These are phyloP conservation scores for Choreutis nemorana DNA, from an alignment of 2,888 invertebrate species.

Conservation along the genomic window DNA sequence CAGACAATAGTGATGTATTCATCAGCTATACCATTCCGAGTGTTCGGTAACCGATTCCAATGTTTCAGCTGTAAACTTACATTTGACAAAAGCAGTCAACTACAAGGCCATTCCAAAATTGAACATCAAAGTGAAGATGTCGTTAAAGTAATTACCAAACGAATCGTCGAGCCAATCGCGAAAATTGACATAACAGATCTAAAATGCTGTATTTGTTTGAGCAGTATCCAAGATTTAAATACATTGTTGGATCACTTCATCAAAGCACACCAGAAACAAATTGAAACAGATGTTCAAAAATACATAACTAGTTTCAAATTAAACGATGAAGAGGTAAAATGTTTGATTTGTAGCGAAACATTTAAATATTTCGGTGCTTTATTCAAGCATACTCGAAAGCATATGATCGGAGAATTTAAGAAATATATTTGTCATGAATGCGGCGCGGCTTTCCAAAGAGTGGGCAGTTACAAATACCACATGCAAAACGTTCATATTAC, in stretches of 20 bases:
- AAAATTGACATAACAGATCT: neutral
- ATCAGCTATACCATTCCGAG: constrained; percentile 11
- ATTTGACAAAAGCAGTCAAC: no score
- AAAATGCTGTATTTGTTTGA: neutral
- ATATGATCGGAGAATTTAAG: neutral
- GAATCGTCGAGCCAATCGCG: neutral
- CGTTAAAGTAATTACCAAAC: neutral
- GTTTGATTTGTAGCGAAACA: constrained; percentile 5
- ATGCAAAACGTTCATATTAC: constrained; percentile 1
- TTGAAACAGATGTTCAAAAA: neutral
- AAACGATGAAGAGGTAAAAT: constrained; percentile 11
- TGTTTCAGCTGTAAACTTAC: constrained; percentile 12
- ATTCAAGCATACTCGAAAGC: neutral
- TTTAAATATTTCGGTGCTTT: neutral
- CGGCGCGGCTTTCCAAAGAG: constrained; percentile 8
- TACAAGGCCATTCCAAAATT: neutral
- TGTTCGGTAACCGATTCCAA: constrained; percentile 10
- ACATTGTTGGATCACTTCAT: neutral
- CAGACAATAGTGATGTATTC: constrained; percentile 7
- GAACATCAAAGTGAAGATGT: neutral
- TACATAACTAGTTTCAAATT: neutral
- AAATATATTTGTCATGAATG: constrained; percentile 7
- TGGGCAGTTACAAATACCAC: constrained; percentile 1
- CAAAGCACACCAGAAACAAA: neutral
- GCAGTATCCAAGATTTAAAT: neutral